These are phyloP conservation scores for Betta splendens DNA, from an alignment of 2,797 vertebrate genomes.

Conservation along the genomic window DNA sequence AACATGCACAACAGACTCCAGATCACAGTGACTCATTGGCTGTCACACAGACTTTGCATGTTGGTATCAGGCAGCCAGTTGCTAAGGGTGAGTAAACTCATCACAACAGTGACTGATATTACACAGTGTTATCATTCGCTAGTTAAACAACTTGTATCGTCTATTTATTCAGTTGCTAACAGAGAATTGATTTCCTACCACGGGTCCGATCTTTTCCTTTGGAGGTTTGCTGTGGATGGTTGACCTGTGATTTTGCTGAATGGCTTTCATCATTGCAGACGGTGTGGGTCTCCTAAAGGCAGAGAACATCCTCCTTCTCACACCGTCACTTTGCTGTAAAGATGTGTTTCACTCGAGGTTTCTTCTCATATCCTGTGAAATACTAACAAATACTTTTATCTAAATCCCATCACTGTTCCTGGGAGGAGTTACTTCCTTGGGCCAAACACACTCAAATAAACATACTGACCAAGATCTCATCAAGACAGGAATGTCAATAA, in stretches of 20 bases:
- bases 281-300: slow-evolving; percentile 44
- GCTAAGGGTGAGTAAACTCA: background rate
- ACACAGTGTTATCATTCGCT: background rate
- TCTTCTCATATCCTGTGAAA: slow-evolving; percentile 67
- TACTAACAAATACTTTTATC: slow-evolving; percentile 50
- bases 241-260: slow-evolving; percentile 56
- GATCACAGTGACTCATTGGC: slow-evolving; percentile 40
- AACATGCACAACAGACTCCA: slow-evolving; percentile 23
- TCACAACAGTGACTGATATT: background rate
- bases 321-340: slow-evolving; percentile 22
- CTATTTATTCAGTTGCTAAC: slow-evolving; percentile 2
- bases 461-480: slow-evolving; percentile 42
- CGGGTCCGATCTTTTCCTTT: slow-evolving; percentile 79
- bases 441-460: slow-evolving; percentile 55
- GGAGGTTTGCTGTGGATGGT: slow-evolving; percentile 80
- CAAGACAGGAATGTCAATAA: slow-evolving; percentile 16
- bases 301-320: slow-evolving; percentile 64
- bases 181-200: slow-evolving; percentile 74
- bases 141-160: background rate
- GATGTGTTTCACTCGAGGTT: slow-evolving; percentile 39
- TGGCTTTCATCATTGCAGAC: slow-evolving; percentile 39
- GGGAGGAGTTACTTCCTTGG: slow-evolving; percentile 71
- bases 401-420: slow-evolving; percentile 58
- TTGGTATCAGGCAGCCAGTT: slow-evolving; percentile 5
- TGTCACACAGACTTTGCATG: slow-evolving; percentile 30